These are phyloP conservation scores for Xiphophorus couchianus DNA, from an alignment of 2,113 vertebrate genomes.

Conservation along the genomic window DNA sequence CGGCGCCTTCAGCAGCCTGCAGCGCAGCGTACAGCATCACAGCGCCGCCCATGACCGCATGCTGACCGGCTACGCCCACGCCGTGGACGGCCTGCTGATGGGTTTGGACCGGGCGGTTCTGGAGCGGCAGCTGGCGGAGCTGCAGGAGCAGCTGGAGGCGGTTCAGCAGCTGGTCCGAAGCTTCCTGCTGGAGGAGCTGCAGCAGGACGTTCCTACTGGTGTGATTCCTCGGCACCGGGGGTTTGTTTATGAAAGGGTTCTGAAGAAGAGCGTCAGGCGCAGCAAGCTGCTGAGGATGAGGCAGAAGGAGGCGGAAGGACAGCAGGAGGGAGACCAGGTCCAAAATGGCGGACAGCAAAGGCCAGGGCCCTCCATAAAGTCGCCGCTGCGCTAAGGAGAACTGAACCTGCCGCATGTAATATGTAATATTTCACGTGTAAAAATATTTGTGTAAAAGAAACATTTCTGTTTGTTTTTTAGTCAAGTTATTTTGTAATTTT, in stretches of 20 bases:
- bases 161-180: conserved; percentile 75
- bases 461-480: too few species aligned
- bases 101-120: conserved; percentile 67
- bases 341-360: conserved; percentile 79
- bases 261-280: conserved; percentile 81
- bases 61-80: too few species aligned
- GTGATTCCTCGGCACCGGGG: too few species aligned
- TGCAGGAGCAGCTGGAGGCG: conserved; percentile 69
- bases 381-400: conserved; percentile 82
- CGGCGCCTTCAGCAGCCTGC: too few species aligned
- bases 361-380: conserved; percentile 63
- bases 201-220: conserved; percentile 90
- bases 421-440: too few species aligned
- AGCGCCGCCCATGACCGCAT: too few species aligned
- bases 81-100: conserved; percentile 27
- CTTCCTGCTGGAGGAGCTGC: conserved; percentile 88
- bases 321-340: conserved; percentile 81
- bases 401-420: conserved; percentile 15
- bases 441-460: too few species aligned
- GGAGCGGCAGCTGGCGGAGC: conserved; percentile 69
- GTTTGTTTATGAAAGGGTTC: conserved; percentile 82
- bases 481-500: too few species aligned
- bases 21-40: too few species aligned
- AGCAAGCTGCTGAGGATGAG: conserved; percentile 81
- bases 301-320: conserved; percentile 72